Base-by-base conservation (phyloP, 2,888 invertebrate species). In the Dynastes tityus region DNA sequence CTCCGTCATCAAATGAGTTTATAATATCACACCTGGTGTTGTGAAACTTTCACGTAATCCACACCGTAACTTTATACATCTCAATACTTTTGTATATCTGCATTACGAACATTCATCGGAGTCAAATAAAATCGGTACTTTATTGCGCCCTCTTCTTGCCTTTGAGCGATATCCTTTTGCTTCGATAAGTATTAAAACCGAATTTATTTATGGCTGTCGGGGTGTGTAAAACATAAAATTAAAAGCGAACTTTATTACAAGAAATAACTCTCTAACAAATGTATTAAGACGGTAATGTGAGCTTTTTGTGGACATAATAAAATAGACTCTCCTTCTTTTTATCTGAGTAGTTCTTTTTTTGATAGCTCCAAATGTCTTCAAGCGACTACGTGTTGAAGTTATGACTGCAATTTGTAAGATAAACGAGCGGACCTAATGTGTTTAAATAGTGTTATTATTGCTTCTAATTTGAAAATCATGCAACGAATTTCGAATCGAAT, bases 221-320 rank as follows among this genome's bases (percentile, higher is more conserved):
- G 6, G 53, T 11, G 70, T 70, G 53, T 70, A 70, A 70, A 70
- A 70, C 70, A 70, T 70, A 70, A 70, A 70, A 53, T 53, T 29
- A 70, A 70, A 70, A 70, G 70, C 51, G 22, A 27, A 70, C 70
- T 70, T 53, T 53, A 70, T 70, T 70, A 51, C 32, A 27, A 51
- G 53, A 51, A 70, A 70, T 51, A 68, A 51, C 51, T 51, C 29
- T 51, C 29, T 51, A 70, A 70, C 70, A 53, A 53, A 32, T 29
- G 51, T 70, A 53, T 70, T 51, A 70, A 64, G 11, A 11, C 9
- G 16, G 53, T 29, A 70, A 70, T 49, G 22, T 70, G 70, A 70
- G 70, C 70, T 70, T 53, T 70, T 29, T 70, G 29, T 53, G 27
- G 9, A 6, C 3, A 51, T 32, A 27, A 53, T 70, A 53, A 70